phyloP scores from a whole-genome alignment of 2,113 vertebrate species.

The Tricholaema leucomelas region DNA sequence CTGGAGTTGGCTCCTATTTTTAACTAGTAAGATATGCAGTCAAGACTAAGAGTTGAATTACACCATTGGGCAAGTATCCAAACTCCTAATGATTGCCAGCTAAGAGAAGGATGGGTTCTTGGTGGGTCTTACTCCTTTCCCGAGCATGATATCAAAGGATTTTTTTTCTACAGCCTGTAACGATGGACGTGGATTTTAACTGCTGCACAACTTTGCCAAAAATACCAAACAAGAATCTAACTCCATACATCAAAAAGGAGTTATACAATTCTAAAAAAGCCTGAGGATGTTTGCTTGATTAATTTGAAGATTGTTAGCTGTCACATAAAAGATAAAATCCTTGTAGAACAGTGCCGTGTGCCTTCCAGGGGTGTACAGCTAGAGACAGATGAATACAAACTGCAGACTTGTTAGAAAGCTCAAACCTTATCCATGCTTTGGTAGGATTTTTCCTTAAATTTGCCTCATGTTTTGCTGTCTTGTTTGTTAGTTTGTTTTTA shows the following conservation, averaged over 20 bases:
- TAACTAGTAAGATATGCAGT: conserved; percentile 63
- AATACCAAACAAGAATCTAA: neutral
- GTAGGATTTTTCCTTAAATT: neutral
- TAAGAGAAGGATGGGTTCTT: conserved; percentile 35
- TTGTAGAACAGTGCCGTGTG: neutral
- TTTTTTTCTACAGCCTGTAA: neutral
- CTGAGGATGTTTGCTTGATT: conserved; percentile 1
- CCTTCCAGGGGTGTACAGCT: conserved; percentile 16
- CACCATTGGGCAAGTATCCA: conserved; percentile 47
- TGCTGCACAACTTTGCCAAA: neutral
- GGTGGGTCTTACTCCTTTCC: conserved; percentile 26
- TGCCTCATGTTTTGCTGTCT: neutral
- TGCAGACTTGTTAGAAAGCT: neutral
- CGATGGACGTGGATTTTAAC: neutral
- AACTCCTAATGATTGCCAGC: conserved; percentile 55
- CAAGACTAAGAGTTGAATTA: conserved; percentile 61
- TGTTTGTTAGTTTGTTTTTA: neutral
- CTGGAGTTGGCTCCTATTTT: conserved; percentile 69
- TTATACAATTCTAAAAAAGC: neutral
- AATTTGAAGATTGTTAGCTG: conserved; percentile 16
- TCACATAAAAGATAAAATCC: conserved; percentile 9
- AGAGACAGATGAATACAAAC: neutral
- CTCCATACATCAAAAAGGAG: neutral
- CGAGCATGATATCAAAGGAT: neutral
- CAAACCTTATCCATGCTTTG: neutral